Conservation (phyloP, 2,888 invertebrate species). For the Stenoptilia bipunctidactyla region DNA sequence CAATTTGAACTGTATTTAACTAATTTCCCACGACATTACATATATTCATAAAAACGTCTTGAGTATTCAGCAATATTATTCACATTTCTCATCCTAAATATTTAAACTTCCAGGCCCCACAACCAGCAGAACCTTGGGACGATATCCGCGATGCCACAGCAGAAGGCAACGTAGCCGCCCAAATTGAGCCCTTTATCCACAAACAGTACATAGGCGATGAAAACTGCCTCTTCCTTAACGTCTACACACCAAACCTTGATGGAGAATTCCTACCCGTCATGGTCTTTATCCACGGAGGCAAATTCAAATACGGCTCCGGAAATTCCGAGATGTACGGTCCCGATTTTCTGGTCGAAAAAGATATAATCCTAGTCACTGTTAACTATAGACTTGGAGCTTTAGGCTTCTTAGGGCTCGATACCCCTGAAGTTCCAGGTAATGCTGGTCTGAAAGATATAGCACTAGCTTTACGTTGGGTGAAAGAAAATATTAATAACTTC, state of each 20-base stretch:
- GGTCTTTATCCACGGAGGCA: constrained; percentile 72
- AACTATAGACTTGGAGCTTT: constrained; percentile 65
- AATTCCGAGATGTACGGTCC: constrained; percentile 55
- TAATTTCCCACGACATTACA: too few relatives aligned
- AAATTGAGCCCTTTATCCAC: constrained; percentile 51
- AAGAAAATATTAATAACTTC: constrained; percentile 48
- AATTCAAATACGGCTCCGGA: constrained; percentile 63
- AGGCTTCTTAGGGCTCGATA: constrained; percentile 54
- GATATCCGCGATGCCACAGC: constrained; percentile 72
- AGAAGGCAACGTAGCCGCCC: constrained; percentile 73
- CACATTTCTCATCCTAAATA: too few relatives aligned
- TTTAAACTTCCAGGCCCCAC: constrained; percentile 60
- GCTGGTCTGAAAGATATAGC: constrained; percentile 56
- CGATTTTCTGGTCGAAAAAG: constrained; percentile 68
- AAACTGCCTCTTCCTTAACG: constrained; percentile 78
- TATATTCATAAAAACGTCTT: too few relatives aligned
- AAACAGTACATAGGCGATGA: constrained; percentile 67
- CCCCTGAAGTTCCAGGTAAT: constrained; percentile 57
- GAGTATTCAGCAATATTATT: too few relatives aligned
- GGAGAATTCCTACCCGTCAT: constrained; percentile 64
- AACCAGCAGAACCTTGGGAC: constrained; percentile 68
- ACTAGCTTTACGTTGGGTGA: constrained; percentile 49
- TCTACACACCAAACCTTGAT: constrained; percentile 73
- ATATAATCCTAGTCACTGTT: constrained; percentile 67
- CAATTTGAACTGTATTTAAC: too few relatives aligned